Evolutionary conservation across 2,797 vertebrate species (phyloP).

Genomic region (Geotrypetes seraphini): DNA sequence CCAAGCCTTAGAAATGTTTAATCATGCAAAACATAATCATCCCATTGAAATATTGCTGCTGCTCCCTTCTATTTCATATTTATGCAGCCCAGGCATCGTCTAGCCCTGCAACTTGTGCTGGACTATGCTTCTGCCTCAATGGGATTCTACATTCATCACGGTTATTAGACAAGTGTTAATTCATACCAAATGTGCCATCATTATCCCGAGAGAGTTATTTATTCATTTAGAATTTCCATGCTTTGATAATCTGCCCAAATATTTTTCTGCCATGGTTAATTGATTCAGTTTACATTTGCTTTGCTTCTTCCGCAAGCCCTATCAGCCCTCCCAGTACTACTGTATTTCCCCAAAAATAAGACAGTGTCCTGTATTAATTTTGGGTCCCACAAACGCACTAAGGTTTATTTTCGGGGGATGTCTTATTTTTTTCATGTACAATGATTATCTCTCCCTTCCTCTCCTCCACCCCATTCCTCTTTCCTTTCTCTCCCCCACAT

Average conservation of each 20-base stretch:
- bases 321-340: no score
- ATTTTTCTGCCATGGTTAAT: slow-evolving; percentile 5
- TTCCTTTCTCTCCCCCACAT: no score
- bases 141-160: slow-evolving; percentile 13
- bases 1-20: slow-evolving; percentile 34
- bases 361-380: no score
- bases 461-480: no score
- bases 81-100: slow-evolving; percentile 7
- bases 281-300: slow-evolving; percentile 24
- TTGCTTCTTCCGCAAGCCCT: no score
- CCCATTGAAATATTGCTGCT: slow-evolving; percentile 35
- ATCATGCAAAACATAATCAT: slow-evolving; percentile 38
- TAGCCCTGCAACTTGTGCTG: slow-evolving; percentile 13
- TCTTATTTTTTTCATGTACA: no score
- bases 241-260: slow-evolving; percentile 8
- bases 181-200: slow-evolving; percentile 4
- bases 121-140: slow-evolving; percentile 6
- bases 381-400: no score
- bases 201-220: slow-evolving; percentile 12
- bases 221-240: slow-evolving; percentile 9
- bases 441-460: no score
- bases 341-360: no score
- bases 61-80: slow-evolving; percentile 13
- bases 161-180: slow-evolving; percentile 22
- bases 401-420: no score